Percentiles rank a stretch among this genome's conserved stretches.
phyloP scores from a whole-genome alignment of 2,888 invertebrate species.

The Acanthococcus lagerstroemiae region DNA sequence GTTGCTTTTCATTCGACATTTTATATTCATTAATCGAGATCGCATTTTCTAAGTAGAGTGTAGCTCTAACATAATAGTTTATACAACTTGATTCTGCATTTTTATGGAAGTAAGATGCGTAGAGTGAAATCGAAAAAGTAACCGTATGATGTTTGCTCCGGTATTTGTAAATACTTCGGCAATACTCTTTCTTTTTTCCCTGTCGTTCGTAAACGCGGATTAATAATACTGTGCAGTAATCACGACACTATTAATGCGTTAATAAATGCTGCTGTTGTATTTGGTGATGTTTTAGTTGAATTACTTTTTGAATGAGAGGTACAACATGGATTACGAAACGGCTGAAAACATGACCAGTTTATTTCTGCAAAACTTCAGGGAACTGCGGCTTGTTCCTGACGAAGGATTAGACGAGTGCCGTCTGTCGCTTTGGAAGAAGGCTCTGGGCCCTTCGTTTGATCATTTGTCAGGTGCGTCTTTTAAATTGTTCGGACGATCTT shows the following conservation, averaged over 20 bases:
- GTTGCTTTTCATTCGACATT: too few relatives aligned
- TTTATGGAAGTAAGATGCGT: too few relatives aligned
- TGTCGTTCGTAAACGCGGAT: not conserved
- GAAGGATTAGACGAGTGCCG: slow-evolving; percentile 68
- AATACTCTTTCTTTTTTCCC: too few relatives aligned
- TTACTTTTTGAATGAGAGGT: slow-evolving; percentile 22
- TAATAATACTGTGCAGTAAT: not conserved
- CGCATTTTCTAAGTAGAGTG: too few relatives aligned
- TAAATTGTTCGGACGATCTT: too few relatives aligned
- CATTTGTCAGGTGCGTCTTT: slow-evolving; percentile 55
- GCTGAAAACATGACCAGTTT: slow-evolving; percentile 56
- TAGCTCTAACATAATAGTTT: too few relatives aligned
- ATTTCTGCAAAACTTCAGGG: slow-evolving; percentile 65
- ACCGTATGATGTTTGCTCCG: too few relatives aligned
- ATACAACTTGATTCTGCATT: too few relatives aligned
- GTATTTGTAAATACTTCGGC: too few relatives aligned
- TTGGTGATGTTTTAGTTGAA: slow-evolving; percentile 20
- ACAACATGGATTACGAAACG: slow-evolving; percentile 7
- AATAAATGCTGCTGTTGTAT: slow-evolving; percentile 10
- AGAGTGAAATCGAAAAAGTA: too few relatives aligned
- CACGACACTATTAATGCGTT: too few relatives aligned
- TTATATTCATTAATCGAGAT: too few relatives aligned
- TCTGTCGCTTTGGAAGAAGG: slow-evolving; percentile 63
- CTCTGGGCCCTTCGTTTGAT: slow-evolving; percentile 61
- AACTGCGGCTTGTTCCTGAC: slow-evolving; percentile 66